Evolutionary conservation across 2,888 invertebrate species (phyloP), one percentile per base, ranked within the genome.

Genomic region (Phyto melanocephala): DNA sequence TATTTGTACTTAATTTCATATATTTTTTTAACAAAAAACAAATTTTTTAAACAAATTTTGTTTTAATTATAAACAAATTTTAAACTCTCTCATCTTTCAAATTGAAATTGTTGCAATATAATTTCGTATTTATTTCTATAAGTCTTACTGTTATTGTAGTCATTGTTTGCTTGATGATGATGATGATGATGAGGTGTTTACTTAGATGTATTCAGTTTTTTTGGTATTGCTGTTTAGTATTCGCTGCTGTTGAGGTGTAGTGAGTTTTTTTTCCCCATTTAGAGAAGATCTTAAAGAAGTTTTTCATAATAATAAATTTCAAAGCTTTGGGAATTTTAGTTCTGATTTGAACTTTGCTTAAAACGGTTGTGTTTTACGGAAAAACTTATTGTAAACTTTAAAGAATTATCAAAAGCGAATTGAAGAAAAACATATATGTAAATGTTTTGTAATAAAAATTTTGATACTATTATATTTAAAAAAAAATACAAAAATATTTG

Each of bases 341-440:
- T 82, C 82, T 82, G 82, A 82, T 79, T 82, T 82, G 82, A 79
- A 82, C 82, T 82, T 82, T 79, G 82, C 67, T 79, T 71, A 42
- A 82, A 82, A 71, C 79, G 82, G 82, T 82, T 79, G 82, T 79
- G 75, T 79, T 76, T 71, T 60, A 67, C 79, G 82, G 79, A 54
- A 28, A 71, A 54, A 54, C 42, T 24, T 5, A 24, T 28, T 37
- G 58, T 58, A 28, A 52, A 54, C 45, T 33, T 37, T 11, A 54
- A 71, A 52, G 11, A 37, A 13, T 17, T 58, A 28, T 8, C 24
- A 47, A 47, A 47, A 72, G 33, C 3, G 13, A 62, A 37, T 40
- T 42, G 54, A 20, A 52, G 28, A 54, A 63, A 28, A 28, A 6
- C 6, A 28, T n/a, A n/a, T n/a, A 28, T 28, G 6, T 5, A 6